Evolutionary conservation across 1,140 invertebrate genomes (phyloP).

Genomic region (Drosophila busckii): DNA sequence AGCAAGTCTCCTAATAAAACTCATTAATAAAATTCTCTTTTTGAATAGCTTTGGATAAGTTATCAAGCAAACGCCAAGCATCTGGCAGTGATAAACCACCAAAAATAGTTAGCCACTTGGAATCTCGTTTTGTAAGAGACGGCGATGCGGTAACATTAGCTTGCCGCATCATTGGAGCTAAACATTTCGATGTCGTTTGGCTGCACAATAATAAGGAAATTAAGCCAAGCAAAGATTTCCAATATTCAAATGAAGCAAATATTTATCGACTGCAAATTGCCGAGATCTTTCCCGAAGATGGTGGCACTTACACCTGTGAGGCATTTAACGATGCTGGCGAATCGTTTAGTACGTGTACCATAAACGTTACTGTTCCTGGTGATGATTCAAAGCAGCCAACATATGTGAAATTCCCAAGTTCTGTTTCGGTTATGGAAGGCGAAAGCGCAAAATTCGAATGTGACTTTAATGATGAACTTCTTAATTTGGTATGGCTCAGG

Average conservation of each 20-base stretch:
- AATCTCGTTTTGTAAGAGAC: constrained; percentile 89
- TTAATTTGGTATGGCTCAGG: constrained; percentile 90
- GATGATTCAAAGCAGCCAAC: constrained; percentile 90
- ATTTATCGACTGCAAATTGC: constrained; percentile 94
- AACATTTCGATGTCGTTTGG: constrained; percentile 96
- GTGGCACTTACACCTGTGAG: constrained; percentile 96
- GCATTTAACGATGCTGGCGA: constrained; percentile 97
- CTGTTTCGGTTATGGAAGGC: constrained; percentile 89
- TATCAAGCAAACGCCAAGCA: constrained; percentile 79
- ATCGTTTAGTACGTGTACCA: constrained; percentile 93
- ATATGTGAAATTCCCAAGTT: constrained; percentile 93
- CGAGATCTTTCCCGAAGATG: constrained; percentile 94
- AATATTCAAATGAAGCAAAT: constrained; percentile 93
- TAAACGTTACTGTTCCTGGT: constrained; percentile 91
- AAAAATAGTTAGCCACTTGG: constrained; percentile 90
- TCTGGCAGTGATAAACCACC: constrained; percentile 84
- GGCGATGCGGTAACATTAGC: constrained; percentile 91
- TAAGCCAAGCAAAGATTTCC: constrained; percentile 97
- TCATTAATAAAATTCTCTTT: constrained; percentile 3
- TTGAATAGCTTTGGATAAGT: constrained; percentile 84
- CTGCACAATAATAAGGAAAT: constrained; percentile 98
- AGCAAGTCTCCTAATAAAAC: no score
- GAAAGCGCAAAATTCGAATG: constrained; percentile 87
- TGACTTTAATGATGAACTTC: constrained; percentile 79
- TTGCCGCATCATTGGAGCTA: constrained; percentile 91